These are phyloP conservation scores for Drosophila prostipennis DNA, from an alignment of 2,888 invertebrate species.

Conservation along the genomic window DNA sequence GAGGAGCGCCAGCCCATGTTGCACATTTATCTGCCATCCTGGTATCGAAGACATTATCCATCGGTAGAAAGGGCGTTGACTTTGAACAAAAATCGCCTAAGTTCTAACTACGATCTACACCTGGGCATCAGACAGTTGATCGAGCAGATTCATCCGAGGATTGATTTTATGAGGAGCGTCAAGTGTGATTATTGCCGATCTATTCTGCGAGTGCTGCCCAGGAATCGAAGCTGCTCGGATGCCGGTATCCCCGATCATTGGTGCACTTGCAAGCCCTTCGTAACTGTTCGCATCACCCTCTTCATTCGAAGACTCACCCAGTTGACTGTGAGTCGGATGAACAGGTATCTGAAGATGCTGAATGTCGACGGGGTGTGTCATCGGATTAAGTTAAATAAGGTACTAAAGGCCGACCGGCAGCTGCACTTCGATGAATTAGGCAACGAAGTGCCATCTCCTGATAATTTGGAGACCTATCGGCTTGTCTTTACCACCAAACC, in stretches of 20 bases:
- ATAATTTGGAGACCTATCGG: conserved; percentile 5
- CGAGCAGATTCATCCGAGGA: conserved; percentile 1
- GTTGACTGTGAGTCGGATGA: conserved; percentile 21
- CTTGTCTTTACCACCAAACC: conserved; percentile 44
- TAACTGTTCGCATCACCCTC: conserved; percentile 61
- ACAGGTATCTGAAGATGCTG: conserved; percentile 14
- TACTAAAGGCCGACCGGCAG: conserved; percentile 5
- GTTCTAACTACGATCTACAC: conserved; percentile 90
- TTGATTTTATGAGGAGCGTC: conserved; percentile 78
- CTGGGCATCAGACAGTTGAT: conserved; percentile 21
- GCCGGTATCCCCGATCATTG: conserved; percentile 88
- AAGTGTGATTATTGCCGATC: conserved; percentile 84
- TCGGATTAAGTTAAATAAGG: neutral
- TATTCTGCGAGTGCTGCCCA: conserved; percentile 47
- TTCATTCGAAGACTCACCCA: neutral
- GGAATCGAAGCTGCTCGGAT: conserved; percentile 87
- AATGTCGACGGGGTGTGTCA: conserved; percentile 1
- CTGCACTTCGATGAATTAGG: conserved; percentile 10
- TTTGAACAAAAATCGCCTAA: conserved; percentile 87
- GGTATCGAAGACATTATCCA: conserved; percentile 86
- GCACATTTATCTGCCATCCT: conserved; percentile 88
- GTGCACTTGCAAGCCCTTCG: conserved; percentile 88
- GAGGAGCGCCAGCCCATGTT: conserved; percentile 90
- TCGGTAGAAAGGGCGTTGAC: conserved; percentile 85
- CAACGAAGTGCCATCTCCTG: neutral